Percentiles rank a stretch among this genome's conserved stretches.
Conservation (phyloP, 2,113 vertebrate genomes). For the Alosa alosa region DNA sequence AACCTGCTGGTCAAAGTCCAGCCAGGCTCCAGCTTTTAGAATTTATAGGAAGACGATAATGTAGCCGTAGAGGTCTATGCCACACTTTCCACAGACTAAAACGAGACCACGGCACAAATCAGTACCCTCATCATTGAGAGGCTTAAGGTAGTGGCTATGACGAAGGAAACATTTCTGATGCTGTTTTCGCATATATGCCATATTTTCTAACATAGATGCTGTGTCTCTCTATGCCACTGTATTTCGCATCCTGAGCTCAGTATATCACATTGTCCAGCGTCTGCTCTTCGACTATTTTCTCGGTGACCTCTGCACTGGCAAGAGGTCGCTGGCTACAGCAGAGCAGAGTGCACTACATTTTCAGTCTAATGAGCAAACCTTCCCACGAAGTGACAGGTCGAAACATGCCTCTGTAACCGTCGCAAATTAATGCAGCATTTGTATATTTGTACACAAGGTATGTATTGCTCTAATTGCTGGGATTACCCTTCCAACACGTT, state of each 20-base stretch:
- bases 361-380: background rate
- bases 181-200: background rate
- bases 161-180: background rate
- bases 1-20: constrained; percentile 12
- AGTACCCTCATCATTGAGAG: background rate
- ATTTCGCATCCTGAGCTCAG: background rate
- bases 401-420: background rate
- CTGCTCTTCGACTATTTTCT: background rate
- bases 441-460: background rate
- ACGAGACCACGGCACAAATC: constrained; percentile 1
- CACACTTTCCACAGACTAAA: constrained; percentile 12
- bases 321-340: constrained; percentile 4
- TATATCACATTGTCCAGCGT: background rate
- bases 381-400: background rate
- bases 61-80: background rate
- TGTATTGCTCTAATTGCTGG: background rate
- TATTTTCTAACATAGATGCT: background rate
- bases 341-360: background rate
- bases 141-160: background rate
- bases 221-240: background rate
- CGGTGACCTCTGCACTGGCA: background rate
- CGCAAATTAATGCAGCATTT: background rate
- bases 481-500: background rate
- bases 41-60: background rate
- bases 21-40: background rate